Base-by-base conservation (phyloP, 2,888 invertebrate species). In the Heptascelio sp. region DNA sequence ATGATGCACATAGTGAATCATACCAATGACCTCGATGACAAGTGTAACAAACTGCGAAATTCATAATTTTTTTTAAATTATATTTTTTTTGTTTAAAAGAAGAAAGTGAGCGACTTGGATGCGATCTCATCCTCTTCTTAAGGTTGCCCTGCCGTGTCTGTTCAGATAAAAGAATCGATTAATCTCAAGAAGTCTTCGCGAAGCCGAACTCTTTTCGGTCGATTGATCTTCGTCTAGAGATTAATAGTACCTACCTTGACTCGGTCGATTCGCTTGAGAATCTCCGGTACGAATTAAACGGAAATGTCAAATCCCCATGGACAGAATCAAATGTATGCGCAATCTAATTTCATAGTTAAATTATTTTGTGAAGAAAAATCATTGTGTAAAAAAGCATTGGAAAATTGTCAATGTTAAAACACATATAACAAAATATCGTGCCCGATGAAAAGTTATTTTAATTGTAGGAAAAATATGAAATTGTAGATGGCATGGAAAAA, bases 131-230 rank as follows among this genome's bases (percentile, higher is more conserved):
- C 72, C 83, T 77, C 77, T 77, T 40, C 23, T 59, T 23, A 68
- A 71, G 60, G 60, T 70, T 60, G 57, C 46, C 51, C 25, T 51
- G 51, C 53, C 67, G 40, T 75, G 64, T 82, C 85, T 76, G 59
- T 71, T 76, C 77, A 77, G 82, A 80, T 82, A 82, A 82, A 82
- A 85, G 82, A 77, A 85, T 82, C 84, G 84, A 85, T 85, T 85
- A 85, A 85, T 85, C 85, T 84, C 75, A 17, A 60, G 37, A 73
- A 81, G 79, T 83, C 77, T 81, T 80, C 82, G 80, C 25, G 79
- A 72, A 84, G 77, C 70, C 59, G 78, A 80, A 80, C 84, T 85
- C 77, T 80, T 84, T 82, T 77, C 82, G 82, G 80, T 80, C 85
- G 84, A 85, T 84, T 85, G 82, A 85, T 85, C 80, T 73, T 70